Conservation (phyloP, 2,888 invertebrate species). For the Aphrophora alni region DNA sequence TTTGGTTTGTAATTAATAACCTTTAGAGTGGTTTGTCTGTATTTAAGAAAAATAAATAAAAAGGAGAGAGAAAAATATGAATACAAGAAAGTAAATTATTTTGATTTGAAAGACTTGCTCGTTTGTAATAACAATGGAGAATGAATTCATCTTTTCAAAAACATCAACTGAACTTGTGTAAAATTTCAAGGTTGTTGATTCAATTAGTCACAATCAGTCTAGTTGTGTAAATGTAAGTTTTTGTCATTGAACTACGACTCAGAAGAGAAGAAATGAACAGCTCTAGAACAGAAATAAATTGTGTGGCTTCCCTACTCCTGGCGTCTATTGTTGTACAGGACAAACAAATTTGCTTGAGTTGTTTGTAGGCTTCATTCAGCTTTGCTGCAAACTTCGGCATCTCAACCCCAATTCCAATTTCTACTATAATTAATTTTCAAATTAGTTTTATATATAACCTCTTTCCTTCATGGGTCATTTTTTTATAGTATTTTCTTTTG, state of each 20-base stretch:
- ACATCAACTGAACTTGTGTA: too few relatives aligned
- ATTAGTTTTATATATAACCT: neutral
- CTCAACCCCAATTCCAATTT: neutral
- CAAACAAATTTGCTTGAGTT: neutral
- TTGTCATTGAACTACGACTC: neutral
- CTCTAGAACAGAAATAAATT: neutral
- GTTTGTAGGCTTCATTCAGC: neutral
- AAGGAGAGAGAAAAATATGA: too few relatives aligned
- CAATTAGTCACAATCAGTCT: neutral
- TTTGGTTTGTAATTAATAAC: too few relatives aligned
- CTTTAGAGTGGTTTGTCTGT: too few relatives aligned
- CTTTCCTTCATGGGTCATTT: neutral
- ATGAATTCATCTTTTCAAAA: too few relatives aligned
- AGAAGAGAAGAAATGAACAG: neutral
- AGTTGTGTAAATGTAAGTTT: neutral
- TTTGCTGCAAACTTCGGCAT: neutral
- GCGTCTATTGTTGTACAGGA: neutral
- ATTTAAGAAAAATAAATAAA: too few relatives aligned
- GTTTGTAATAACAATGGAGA: too few relatives aligned
- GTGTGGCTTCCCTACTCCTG: neutral
- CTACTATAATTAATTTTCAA: neutral
- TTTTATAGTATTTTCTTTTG: too few relatives aligned
- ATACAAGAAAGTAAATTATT: too few relatives aligned
- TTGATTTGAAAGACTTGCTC: too few relatives aligned
- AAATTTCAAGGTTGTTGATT: too few relatives aligned